These are phyloP conservation scores for Dimorphilus gyrociliatus DNA, from an alignment of 2,888 invertebrate species.

Conservation along the genomic window DNA sequence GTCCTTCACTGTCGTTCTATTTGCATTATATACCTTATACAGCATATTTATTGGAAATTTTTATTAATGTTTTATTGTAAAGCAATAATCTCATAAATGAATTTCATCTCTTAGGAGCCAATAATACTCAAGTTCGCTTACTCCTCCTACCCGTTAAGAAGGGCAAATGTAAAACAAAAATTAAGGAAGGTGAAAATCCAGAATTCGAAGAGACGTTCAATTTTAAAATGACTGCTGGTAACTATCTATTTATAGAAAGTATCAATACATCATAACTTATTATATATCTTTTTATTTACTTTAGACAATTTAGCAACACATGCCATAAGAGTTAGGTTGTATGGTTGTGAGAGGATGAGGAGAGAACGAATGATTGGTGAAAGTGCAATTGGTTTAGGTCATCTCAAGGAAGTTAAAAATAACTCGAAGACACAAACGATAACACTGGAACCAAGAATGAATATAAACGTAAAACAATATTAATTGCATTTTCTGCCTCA, in stretches of 20 bases:
- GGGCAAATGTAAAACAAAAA: constrained; percentile 83
- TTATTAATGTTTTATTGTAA: not conserved
- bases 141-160: constrained; percentile 76
- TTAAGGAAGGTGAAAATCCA: constrained; percentile 72
- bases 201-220: constrained; percentile 84
- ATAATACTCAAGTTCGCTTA: constrained; percentile 48
- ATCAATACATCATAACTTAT: constrained; percentile 7
- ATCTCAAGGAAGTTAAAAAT: constrained; percentile 70
- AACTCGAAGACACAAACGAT: constrained; percentile 82
- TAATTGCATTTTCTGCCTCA: too few species aligned
- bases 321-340: constrained; percentile 47
- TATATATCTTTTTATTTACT: constrained; percentile 11
- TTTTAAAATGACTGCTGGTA: constrained; percentile 72
- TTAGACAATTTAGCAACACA: not conserved
- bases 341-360: constrained; percentile 80
- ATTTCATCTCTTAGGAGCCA: too few species aligned
- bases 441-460: constrained; percentile 49
- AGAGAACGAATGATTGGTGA: constrained; percentile 79
- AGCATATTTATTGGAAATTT: not conserved
- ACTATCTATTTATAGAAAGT: constrained; percentile 6
- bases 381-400: constrained; percentile 70
- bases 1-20: too few species aligned
- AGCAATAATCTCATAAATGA: too few species aligned
- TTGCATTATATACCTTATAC: not conserved
- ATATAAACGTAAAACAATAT: constrained; percentile 33